Conservation (phyloP, 1,140 invertebrate species). For the Macrostomum lignano region DNA sequence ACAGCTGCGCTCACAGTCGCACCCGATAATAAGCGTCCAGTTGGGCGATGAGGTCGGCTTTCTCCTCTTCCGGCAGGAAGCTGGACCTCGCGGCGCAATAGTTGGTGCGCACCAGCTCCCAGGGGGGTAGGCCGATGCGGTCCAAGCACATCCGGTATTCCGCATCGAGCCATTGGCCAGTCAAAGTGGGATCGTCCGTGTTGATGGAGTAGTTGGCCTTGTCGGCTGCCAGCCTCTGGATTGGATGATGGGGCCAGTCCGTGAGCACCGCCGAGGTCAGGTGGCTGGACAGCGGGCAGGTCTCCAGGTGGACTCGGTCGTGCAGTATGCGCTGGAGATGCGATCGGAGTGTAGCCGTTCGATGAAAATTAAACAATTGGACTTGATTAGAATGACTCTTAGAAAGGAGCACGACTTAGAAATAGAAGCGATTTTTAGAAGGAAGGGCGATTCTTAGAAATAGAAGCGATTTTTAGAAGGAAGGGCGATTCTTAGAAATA, state of each 20-base stretch:
- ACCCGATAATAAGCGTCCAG: too few species aligned
- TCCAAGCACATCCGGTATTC: constrained; percentile 28
- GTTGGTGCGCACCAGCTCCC: constrained; percentile 29
- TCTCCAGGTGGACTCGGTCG: too few species aligned
- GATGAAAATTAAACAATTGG: too few species aligned
- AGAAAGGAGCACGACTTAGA: too few species aligned
- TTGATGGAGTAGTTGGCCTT: constrained; percentile 34
- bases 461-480: too few species aligned
- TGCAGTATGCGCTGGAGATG: too few species aligned
- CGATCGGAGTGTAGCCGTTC: too few species aligned
- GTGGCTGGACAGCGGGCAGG: constrained; percentile 34
- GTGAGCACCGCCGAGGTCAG: constrained; percentile 30
- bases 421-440: too few species aligned
- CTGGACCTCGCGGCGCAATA: constrained; percentile 29
- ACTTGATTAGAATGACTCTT: too few species aligned
- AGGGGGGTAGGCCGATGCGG: constrained; percentile 29
- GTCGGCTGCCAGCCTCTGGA: constrained; percentile 32
- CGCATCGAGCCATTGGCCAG: constrained; percentile 26
- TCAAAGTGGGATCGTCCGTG: constrained; percentile 35
- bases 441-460: too few species aligned
- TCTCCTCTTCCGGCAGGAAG: constrained; percentile 30
- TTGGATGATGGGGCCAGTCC: constrained; percentile 17
- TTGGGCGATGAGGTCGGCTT: constrained; percentile 22
- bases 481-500: too few species aligned
- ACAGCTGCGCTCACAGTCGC: too few species aligned